Base-by-base conservation (phyloP, 35 echinoderm and acorn worm species). In the Stichopus chloronotus region DNA sequence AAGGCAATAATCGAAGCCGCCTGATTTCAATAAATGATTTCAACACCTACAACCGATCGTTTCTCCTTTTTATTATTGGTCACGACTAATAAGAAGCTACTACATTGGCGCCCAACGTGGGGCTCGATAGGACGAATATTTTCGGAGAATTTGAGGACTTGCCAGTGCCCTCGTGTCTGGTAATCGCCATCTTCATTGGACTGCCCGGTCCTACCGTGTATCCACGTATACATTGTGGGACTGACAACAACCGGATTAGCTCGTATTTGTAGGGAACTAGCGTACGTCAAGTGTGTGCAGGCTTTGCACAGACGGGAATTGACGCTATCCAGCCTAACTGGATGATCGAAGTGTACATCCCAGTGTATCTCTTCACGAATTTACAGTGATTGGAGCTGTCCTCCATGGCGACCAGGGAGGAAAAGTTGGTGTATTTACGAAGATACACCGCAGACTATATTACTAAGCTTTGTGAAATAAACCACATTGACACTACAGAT, bases 251-350 rank as follows among this genome's bases (percentile, higher is more conserved):
- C 82, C 52, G 19, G 82, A 57, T 85, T 85, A 85, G 82, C 19
- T 53, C 81, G 52, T 84, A 84, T 54, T 55, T 84, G 81, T 54
- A 84, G 52, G 81, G 11, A 5, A 84, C 1, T 56, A 8, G 52
- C 9, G 0, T 9, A 55, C 17, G 79, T 25, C 79, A 83, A 83
- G 80, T 83, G 80, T 83, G 80, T 83, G 24, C 80, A 83, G 8
- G 25, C 80, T 83, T 83, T 83, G 80, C 80, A 83, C 17, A 83
- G 80, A 83, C 80, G 80, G 80, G 25, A 83, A 83, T 83, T 83
- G 80, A 25, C 82, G 56, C 5, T 85, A 85, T 56, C 82, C 82
- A 85, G 82, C 56, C 82, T 12, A 85, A 55, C 82, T 57, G 53
- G 80, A 23, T 83, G 80, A 12, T 5, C 8, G 82, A 58, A 85